phyloP scores from a whole-genome alignment of 2,113 vertebrate genomes.

The Hassar affinis region DNA sequence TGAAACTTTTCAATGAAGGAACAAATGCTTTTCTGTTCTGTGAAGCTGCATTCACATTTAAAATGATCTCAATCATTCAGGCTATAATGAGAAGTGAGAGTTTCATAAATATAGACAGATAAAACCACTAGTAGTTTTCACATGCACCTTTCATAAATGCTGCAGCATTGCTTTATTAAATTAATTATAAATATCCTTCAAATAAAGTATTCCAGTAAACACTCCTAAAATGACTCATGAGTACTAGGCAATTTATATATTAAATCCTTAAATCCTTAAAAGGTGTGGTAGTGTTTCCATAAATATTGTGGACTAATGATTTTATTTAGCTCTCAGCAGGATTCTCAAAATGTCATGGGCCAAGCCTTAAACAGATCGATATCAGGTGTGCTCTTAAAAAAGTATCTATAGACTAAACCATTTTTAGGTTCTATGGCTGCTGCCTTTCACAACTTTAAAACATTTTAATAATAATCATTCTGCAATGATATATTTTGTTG shows the following conservation, averaged over 20 bases:
- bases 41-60: neutral
- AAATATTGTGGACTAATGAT: slow-evolving; percentile 27
- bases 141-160: neutral
- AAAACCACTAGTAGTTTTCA: neutral
- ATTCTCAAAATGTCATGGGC: slow-evolving; percentile 23
- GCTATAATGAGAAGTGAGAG: neutral
- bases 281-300: neutral
- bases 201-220: neutral
- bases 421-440: neutral
- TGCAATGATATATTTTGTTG: slow-evolving; percentile 10
- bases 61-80: neutral
- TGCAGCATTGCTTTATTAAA: neutral
- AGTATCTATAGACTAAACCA: neutral
- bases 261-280: too few relatives aligned
- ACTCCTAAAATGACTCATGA: neutral
- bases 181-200: neutral
- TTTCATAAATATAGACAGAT: neutral
- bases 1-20: too few relatives aligned
- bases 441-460: neutral
- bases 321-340: slow-evolving; percentile 8
- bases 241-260: too few relatives aligned
- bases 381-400: neutral
- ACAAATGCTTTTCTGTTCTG: neutral
- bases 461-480: neutral
- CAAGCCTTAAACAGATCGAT: neutral